Conservation (phyloP, 35 echinoderm and acorn worm species). For the Acanthaster planci region DNA sequence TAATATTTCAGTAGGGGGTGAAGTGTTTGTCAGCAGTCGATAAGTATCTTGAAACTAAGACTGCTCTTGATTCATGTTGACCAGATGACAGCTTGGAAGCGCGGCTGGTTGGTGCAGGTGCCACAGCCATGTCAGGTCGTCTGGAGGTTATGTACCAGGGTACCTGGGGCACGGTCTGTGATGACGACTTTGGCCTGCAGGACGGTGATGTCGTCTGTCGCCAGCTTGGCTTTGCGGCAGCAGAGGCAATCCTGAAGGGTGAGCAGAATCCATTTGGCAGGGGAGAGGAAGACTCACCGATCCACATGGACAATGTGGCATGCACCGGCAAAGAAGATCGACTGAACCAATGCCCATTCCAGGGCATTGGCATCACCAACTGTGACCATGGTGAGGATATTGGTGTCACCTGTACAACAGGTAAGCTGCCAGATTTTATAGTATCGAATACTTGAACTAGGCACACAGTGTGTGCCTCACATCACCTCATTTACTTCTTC, state of each 20-base stretch:
- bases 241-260: background rate
- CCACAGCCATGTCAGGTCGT: background rate
- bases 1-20: no score
- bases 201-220: slow-evolving; percentile 31
- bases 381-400: slow-evolving; percentile 56
- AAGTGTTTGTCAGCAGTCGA: no score
- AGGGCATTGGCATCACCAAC: slow-evolving; percentile 26
- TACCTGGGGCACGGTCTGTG: slow-evolving; percentile 37
- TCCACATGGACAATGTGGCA: slow-evolving; percentile 45
- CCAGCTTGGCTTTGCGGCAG: slow-evolving; percentile 3
- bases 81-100: background rate
- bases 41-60: no score
- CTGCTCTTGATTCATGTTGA: no score
- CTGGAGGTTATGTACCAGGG: slow-evolving; percentile 23
- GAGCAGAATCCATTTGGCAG: background rate
- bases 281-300: background rate
- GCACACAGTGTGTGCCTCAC: no score
- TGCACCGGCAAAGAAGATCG: slow-evolving; percentile 37
- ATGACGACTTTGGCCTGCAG: slow-evolving; percentile 24
- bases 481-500: no score
- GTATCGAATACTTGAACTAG: no score
- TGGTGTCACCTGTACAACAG: slow-evolving; percentile 14
- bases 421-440: no score
- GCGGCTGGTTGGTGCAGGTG: slow-evolving; percentile 23
- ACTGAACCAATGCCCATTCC: slow-evolving; percentile 21